These are phyloP conservation scores for Rhogogaster chlorosoma DNA, from an alignment of 2,888 invertebrate genomes.

Conservation along the genomic window DNA sequence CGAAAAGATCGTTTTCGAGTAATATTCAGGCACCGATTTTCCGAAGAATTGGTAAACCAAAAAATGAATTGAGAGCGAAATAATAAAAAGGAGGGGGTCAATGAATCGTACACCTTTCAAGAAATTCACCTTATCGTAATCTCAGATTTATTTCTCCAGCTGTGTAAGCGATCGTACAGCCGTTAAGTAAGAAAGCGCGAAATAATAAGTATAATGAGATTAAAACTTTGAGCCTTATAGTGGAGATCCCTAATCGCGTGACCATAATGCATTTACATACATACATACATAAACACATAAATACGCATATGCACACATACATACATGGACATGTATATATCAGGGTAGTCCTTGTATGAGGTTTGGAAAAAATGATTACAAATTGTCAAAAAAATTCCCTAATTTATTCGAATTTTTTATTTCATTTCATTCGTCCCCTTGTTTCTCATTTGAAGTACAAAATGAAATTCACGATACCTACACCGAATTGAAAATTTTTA, in stretches of 20 bases:
- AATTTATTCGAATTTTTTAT: too few relatives aligned
- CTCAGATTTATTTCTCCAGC: background rate
- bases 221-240: background rate
- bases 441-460: too few relatives aligned
- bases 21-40: background rate
- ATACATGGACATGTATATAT: background rate
- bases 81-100: background rate
- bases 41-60: background rate
- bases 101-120: background rate
- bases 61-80: background rate
- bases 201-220: background rate
- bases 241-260: background rate
- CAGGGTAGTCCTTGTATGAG: too few relatives aligned
- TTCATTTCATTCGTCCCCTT: too few relatives aligned
- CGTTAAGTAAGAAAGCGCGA: background rate
- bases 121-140: background rate
- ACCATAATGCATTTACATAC: background rate
- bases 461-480: too few relatives aligned
- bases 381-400: too few relatives aligned
- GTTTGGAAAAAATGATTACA: too few relatives aligned
- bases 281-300: background rate
- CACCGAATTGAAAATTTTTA: too few relatives aligned
- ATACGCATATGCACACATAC: background rate
- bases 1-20: background rate
- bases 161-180: background rate